Percentiles rank a stretch among this genome's conserved stretches.
These are phyloP conservation scores for Antigone vipio DNA, from an alignment of 2,113 vertebrate genomes.

Conservation along the genomic window DNA sequence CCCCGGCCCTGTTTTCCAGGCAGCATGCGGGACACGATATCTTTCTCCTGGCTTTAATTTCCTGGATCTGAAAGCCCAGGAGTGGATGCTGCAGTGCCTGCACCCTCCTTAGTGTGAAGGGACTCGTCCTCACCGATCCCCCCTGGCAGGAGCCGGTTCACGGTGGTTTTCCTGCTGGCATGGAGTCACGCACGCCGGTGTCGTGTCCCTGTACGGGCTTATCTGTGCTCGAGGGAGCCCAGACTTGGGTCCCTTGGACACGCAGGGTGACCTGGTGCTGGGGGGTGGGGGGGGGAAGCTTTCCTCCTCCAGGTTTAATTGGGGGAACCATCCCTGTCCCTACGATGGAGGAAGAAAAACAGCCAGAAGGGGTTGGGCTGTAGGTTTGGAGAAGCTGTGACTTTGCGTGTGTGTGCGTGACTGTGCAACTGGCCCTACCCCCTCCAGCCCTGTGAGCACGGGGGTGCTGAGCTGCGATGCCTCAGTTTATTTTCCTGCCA, in stretches of 20 bases:
- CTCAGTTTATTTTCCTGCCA: neutral
- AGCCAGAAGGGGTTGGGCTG: neutral
- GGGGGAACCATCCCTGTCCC: neutral
- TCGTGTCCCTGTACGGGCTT: rapidly evolving
- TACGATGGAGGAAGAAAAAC: neutral
- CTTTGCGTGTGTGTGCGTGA: neutral
- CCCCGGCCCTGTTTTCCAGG: rapidly evolving
- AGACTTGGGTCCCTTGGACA: neutral
- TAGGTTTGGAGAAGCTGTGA: neutral
- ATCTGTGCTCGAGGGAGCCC: neutral
- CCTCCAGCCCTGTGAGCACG: too few relatives aligned
- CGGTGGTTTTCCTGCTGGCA: neutral
- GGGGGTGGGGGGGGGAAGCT: neutral
- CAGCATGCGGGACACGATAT: rapidly evolving
- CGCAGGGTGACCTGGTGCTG: neutral
- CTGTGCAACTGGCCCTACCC: neutral
- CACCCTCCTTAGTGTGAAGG: neutral
- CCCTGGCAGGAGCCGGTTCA: neutral
- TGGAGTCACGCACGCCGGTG: rapidly evolving
- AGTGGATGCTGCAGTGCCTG: neutral
- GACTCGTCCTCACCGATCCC: rapidly evolving
- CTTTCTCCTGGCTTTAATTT: neutral
- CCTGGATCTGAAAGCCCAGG: neutral
- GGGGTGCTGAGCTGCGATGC: neutral
- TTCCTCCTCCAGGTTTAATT: neutral